These are phyloP conservation scores for Ageneiosus marmoratus DNA, from an alignment of 2,113 vertebrate species.

Conservation along the genomic window DNA sequence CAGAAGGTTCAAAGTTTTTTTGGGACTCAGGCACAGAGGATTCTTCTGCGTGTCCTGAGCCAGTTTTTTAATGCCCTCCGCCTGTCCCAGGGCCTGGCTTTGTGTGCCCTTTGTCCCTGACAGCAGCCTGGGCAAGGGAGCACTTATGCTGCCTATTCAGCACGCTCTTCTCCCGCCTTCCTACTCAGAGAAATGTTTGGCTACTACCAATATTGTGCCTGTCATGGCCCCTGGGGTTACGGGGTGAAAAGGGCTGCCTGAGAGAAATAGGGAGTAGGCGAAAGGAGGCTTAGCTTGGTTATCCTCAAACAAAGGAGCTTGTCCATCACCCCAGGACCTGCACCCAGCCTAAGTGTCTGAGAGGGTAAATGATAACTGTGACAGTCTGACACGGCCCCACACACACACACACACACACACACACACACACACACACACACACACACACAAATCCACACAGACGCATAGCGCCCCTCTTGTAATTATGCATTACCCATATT, in stretches of 20 bases:
- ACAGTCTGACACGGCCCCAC: conserved; percentile 28
- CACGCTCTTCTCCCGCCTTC: conserved; percentile 19
- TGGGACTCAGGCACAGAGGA: conserved; percentile 32
- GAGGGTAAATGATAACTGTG: conserved; percentile 48
- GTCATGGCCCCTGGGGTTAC: conserved; percentile 59
- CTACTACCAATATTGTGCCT: conserved; percentile 64
- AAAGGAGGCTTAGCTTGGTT: conserved; percentile 52
- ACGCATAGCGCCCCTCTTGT: not conserved
- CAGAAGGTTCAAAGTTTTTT: conserved; percentile 51
- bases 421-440: conserved; percentile 28
- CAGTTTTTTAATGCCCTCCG: conserved; percentile 58
- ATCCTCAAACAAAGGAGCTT: conserved; percentile 58
- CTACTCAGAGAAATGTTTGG: conserved; percentile 58
- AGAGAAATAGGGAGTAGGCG: conserved; percentile 42
- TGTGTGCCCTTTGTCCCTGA: conserved; percentile 55
- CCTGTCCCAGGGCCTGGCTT: conserved; percentile 38
- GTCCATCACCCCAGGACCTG: conserved; percentile 52
- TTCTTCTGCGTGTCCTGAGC: conserved; percentile 52
- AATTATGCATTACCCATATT: conserved; percentile 25
- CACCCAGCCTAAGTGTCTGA: conserved; percentile 26
- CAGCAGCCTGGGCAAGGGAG: conserved; percentile 54
- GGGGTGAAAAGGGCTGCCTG: conserved; percentile 50
- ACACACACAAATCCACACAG: conserved; percentile 29
- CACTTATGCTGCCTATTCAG: conserved; percentile 58
- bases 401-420: conserved; percentile 14